Percentiles rank a stretch among this genome's conserved stretches.
Conservation (phyloP, 2,113 vertebrate species). For the Syngnathus floridae region DNA sequence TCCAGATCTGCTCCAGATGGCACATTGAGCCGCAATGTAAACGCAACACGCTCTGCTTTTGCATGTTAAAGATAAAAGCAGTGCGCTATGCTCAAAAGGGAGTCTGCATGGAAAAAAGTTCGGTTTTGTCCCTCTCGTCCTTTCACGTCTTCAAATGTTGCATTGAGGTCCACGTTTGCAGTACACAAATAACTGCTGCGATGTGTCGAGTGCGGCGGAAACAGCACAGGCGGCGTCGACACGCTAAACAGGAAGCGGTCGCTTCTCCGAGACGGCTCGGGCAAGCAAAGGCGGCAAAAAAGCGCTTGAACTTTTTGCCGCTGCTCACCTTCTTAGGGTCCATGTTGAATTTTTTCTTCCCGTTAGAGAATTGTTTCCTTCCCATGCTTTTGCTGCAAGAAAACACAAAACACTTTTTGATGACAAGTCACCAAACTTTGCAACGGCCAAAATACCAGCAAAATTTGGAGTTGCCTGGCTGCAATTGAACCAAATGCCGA, state of each 20-base stretch:
- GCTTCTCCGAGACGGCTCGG: neutral
- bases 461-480: too few species aligned
- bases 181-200: neutral
- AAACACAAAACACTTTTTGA: neutral
- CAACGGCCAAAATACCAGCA: neutral
- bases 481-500: too few species aligned
- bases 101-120: too few species aligned
- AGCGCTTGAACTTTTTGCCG: neutral
- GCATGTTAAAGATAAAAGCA: neutral
- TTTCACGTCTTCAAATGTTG: neutral
- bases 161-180: neutral
- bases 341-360: slow-evolving; percentile 93
- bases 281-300: neutral
- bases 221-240: neutral
- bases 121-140: neutral
- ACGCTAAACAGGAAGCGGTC: neutral
- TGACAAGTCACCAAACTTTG: neutral
- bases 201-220: neutral
- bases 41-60: slow-evolving; percentile 38
- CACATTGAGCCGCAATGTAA: neutral
- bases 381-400: slow-evolving; percentile 68
- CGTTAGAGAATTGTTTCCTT: slow-evolving; percentile 73
- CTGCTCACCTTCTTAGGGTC: slow-evolving; percentile 81
- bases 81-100: too few species aligned
- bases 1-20: neutral